Conservation (phyloP, 2,113 vertebrate species). For the Trinectes maculatus region DNA sequence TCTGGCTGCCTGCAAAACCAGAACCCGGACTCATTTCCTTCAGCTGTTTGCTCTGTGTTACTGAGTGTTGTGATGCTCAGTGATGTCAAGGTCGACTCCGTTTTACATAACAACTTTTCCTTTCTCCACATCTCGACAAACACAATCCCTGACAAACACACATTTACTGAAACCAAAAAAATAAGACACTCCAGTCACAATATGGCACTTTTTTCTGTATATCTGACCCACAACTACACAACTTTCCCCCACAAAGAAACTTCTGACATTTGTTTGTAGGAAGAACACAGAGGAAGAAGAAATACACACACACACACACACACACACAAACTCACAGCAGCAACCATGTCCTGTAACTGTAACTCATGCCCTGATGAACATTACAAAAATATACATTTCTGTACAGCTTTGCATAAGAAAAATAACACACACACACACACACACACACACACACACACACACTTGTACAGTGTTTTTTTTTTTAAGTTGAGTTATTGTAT, state of each 20-base stretch:
- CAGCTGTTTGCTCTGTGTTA: too few species aligned
- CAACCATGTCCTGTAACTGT: constrained; percentile 64
- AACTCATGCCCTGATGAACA: constrained; percentile 80
- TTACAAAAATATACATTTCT: constrained; percentile 86
- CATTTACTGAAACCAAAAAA: constrained; percentile 51
- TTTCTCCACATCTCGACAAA: constrained; percentile 4
- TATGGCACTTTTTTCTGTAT: constrained; percentile 82
- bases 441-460: constrained; percentile 52
- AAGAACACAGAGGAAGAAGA: constrained; percentile 75
- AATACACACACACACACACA: constrained; percentile 50
- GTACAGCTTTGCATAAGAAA: constrained; percentile 85
- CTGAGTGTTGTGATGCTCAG: too few species aligned
- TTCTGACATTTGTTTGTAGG: constrained; percentile 63
- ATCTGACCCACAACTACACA: constrained; percentile 32
- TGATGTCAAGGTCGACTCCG: too few species aligned
- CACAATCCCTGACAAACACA: constrained; percentile 16
- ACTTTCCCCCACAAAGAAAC: constrained; percentile 14
- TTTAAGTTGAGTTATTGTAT: constrained; percentile 42
- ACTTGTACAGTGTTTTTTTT: constrained; percentile 30
- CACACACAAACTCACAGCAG: constrained; percentile 55
- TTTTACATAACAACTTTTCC: too few species aligned
- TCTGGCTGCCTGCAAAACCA: too few species aligned
- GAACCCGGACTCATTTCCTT: too few species aligned
- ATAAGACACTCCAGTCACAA: constrained; percentile 74
- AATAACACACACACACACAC: constrained; percentile 62